These are phyloP conservation scores for Falcunculus frontatus DNA, from an alignment of 2,113 vertebrate species.

Conservation along the genomic window DNA sequence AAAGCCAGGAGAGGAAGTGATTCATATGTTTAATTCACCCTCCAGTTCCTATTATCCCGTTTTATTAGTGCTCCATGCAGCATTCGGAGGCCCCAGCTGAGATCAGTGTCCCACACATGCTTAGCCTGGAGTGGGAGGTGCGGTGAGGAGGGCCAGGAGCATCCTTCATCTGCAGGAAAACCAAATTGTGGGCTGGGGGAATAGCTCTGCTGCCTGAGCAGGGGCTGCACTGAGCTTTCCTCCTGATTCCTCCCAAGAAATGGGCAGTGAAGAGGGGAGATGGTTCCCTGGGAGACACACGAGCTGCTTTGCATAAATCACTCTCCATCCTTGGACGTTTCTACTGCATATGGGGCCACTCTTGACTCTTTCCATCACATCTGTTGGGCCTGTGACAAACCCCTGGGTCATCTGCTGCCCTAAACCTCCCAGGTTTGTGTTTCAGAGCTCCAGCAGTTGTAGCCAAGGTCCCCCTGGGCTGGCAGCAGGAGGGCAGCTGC, in stretches of 20 bases:
- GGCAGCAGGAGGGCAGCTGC: background rate
- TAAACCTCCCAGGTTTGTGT: background rate
- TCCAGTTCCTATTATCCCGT: background rate
- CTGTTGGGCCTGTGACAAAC: background rate
- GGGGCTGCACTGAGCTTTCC: background rate
- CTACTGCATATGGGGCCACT: background rate
- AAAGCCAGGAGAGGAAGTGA: slow-evolving; percentile 28
- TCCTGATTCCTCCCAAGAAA: background rate
- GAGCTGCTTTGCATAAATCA: background rate
- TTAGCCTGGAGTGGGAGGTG: background rate
- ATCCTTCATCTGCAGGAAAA: background rate
- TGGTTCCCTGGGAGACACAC: background rate
- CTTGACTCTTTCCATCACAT: background rate
- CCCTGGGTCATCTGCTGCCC: background rate
- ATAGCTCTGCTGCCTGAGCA: background rate
- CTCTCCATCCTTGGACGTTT: background rate
- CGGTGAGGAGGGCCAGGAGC: background rate
- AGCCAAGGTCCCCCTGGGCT: background rate
- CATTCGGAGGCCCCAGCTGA: background rate
- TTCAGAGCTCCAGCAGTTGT: background rate
- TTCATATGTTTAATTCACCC: slow-evolving; percentile 36
- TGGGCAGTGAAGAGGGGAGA: background rate
- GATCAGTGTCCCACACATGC: background rate
- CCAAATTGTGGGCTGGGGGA: background rate
- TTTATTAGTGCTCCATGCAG: background rate